Conservation (phyloP, 1,140 invertebrate genomes). For the Bombus huntii region DNA sequence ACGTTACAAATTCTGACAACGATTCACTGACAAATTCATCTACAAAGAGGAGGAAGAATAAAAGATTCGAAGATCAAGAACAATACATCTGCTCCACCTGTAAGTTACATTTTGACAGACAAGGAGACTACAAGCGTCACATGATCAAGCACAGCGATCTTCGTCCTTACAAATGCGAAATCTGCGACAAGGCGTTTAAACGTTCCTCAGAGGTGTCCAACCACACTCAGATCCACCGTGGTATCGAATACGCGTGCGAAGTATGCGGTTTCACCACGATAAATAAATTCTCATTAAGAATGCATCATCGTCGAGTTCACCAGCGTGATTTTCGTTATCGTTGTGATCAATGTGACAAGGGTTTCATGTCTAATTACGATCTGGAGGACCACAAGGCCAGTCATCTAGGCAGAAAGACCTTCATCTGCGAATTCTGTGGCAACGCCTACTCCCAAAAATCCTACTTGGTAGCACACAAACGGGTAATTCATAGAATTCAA, state of each 20-base stretch:
- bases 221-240: not conserved
- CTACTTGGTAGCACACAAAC: constrained; percentile 14
- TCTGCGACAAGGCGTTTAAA: constrained; percentile 35
- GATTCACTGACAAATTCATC: not conserved
- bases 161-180: constrained; percentile 14
- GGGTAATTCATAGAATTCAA: not conserved
- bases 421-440: constrained; percentile 26
- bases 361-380: not conserved
- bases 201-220: constrained; percentile 1
- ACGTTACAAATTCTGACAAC: not conserved
- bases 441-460: constrained; percentile 28
- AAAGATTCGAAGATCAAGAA: not conserved
- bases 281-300: constrained; percentile 1
- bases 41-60: not conserved
- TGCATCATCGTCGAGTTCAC: constrained; percentile 21
- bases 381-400: constrained; percentile 6
- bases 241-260: constrained; percentile 10
- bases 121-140: constrained; percentile 3
- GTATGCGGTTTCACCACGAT: constrained; percentile 13
- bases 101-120: not conserved
- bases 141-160: constrained; percentile 33
- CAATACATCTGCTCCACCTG: constrained; percentile 1
- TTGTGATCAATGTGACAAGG: constrained; percentile 17
- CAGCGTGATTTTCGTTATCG: not conserved
- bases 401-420: not conserved